Base-by-base conservation (phyloP, 2,888 invertebrate genomes). In the Himalopsyche japonica region DNA sequence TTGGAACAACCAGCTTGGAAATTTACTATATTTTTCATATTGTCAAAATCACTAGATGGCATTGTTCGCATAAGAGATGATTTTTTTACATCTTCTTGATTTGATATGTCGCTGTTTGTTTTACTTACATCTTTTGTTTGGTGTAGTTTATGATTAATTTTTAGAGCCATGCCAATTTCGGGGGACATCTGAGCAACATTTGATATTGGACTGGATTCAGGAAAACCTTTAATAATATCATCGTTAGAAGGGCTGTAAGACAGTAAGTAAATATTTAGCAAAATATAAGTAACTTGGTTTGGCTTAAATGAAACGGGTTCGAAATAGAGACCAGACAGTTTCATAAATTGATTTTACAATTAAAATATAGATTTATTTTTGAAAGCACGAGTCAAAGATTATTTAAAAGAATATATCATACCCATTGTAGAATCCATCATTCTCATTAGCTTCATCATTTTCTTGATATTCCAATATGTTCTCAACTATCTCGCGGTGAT, bases 381-480 rank as follows among this genome's bases (percentile, higher is more conserved):
- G n/a, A n/a, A n/a, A n/a, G n/a, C n/a, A n/a, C 6, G 32, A 32
- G 3, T 32, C 32, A 32, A 32, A 32, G 32, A 6, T n/a, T n/a
- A 32, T 32, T 32, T 32, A 32, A 32, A 32, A 32, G 6, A 32
- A 32, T 32, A 77, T 30, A 43, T 18, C 27, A 79, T 78, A 86
- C 86, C 64, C 24, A 8, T 82, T 79, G 30, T 82, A 84, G 37
- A 76, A 82, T 12, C 80, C 84, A 81, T 84, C 76, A 47, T 86
- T 86, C 20, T 84, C 85, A 48, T 85, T 77, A 20, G 79, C 86
- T 43, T 80, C 82, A 48, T 77, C 78, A 49, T 79, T 82, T 43
- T 86, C 84, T 34, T 43, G 48, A 43, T 86, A 84, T 30, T 84
- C 82, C 76, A 82, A 57, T 27, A 85, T 78, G 24, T 82, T 64